Percentiles rank a stretch among this genome's conserved stretches.
phyloP scores from a whole-genome alignment of 1,140 invertebrate genomes.

The Propsilocerus akamusi region DNA sequence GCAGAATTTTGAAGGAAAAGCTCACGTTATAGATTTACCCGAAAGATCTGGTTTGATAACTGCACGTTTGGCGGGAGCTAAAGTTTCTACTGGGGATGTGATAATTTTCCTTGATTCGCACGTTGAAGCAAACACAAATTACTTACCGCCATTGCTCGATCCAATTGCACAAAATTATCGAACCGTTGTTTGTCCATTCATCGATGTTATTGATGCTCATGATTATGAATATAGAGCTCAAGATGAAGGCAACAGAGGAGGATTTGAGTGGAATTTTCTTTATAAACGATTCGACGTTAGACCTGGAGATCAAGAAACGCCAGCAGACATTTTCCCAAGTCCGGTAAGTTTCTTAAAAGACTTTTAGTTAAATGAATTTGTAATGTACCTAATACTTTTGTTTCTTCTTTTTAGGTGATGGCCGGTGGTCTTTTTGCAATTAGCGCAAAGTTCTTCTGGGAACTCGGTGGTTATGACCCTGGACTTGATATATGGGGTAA shows the following conservation, averaged over 20 bases:
- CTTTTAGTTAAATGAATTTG: too few relatives aligned
- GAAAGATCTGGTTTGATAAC: conserved; percentile 69
- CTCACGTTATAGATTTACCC: conserved; percentile 51
- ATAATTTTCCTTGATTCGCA: conserved; percentile 90
- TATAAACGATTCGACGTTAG: conserved; percentile 53
- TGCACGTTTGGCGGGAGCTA: background rate
- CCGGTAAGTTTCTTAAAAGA: too few relatives aligned
- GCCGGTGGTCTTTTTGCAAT: conserved; percentile 61
- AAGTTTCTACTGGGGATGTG: conserved; percentile 58
- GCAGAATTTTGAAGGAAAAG: conserved; percentile 47
- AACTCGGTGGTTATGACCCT: conserved; percentile 57
- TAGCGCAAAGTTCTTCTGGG: conserved; percentile 54
- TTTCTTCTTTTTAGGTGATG: too few relatives aligned
- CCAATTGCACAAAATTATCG: conserved; percentile 45
- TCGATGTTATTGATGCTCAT: conserved; percentile 60
- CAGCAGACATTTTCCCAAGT: background rate
- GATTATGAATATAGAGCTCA: conserved; percentile 58
- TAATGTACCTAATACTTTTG: too few relatives aligned
- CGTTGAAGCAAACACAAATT: conserved; percentile 87
- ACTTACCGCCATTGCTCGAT: conserved; percentile 77
- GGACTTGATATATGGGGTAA: conserved; percentile 53
- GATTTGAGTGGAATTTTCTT: conserved; percentile 67
- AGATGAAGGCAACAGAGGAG: conserved; percentile 58
- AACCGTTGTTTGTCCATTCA: conserved; percentile 62
- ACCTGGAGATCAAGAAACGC: background rate